Conservation (phyloP, 2,113 vertebrate genomes). For the Platanista minor region DNA sequence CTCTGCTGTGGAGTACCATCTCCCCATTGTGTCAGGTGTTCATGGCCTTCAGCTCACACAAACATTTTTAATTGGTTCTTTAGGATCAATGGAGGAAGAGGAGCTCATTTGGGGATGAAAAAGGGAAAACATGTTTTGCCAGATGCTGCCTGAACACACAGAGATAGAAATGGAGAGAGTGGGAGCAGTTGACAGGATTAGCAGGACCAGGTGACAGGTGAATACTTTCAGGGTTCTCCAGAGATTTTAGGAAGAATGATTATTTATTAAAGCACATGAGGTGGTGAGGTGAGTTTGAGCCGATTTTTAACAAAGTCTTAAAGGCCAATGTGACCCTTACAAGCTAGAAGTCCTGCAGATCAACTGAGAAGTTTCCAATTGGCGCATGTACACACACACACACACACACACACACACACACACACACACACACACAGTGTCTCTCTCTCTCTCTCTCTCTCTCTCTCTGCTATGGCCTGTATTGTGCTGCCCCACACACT, state of each 20-base stretch:
- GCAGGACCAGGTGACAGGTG: background rate
- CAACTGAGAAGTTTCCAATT: background rate
- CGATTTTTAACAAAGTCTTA: background rate
- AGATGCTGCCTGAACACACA: background rate
- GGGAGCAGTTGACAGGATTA: background rate
- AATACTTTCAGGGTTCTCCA: background rate
- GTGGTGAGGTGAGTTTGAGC: background rate
- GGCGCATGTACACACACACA: background rate
- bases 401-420: background rate
- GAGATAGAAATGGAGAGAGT: background rate
- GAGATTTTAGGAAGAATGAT: background rate
- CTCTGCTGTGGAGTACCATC: background rate
- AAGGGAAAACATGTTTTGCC: background rate
- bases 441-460: background rate
- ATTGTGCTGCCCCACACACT: background rate
- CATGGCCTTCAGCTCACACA: background rate
- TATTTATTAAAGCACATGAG: background rate
- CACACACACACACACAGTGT: background rate
- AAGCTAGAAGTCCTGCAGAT: background rate
- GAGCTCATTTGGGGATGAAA: background rate
- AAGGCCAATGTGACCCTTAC: background rate
- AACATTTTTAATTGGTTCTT: background rate
- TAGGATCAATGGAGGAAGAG: background rate
- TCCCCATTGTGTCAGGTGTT: background rate
- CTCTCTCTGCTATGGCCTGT: background rate